Evolutionary conservation across 2,888 invertebrate genomes (phyloP).

Genomic region (Coecobrya sp.): DNA sequence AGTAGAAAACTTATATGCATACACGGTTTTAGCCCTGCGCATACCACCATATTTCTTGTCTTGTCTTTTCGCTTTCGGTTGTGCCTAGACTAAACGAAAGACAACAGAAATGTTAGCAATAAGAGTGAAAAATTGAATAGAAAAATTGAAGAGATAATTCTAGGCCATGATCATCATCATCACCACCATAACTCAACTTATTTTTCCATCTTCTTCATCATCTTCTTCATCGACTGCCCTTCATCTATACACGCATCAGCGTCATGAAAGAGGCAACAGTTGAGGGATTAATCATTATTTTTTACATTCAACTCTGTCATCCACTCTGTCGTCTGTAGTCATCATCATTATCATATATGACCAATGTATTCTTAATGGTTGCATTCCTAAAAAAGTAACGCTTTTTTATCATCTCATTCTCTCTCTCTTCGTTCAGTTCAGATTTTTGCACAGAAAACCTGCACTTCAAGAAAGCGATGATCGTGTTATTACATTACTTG

Average conservation of each 20-base stretch:
- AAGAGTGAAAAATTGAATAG: slow-evolving; percentile 27
- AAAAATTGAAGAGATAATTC: slow-evolving; percentile 64
- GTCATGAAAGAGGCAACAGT: slow-evolving; percentile 51
- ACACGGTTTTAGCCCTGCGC: neutral
- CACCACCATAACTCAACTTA: neutral
- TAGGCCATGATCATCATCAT: slow-evolving; percentile 66
- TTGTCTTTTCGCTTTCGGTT: neutral
- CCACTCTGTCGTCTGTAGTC: slow-evolving; percentile 13
- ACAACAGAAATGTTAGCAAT: neutral
- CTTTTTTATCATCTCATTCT: too few species aligned
- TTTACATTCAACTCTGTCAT: slow-evolving; percentile 69
- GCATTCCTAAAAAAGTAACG: neutral
- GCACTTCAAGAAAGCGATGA: neutral
- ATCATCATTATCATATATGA: neutral
- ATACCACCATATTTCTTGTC: neutral
- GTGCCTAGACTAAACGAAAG: neutral
- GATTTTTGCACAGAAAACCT: neutral
- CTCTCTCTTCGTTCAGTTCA: too few species aligned
- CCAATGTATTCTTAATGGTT: neutral
- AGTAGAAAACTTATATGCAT: neutral
- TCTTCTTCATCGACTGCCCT: slow-evolving; percentile 54
- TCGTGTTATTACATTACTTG: neutral
- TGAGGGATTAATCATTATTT: slow-evolving; percentile 72
- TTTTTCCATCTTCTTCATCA: neutral
- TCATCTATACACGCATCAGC: slow-evolving; percentile 55